Conservation (phyloP, 2,113 vertebrate species). For the Monopterus albus region DNA sequence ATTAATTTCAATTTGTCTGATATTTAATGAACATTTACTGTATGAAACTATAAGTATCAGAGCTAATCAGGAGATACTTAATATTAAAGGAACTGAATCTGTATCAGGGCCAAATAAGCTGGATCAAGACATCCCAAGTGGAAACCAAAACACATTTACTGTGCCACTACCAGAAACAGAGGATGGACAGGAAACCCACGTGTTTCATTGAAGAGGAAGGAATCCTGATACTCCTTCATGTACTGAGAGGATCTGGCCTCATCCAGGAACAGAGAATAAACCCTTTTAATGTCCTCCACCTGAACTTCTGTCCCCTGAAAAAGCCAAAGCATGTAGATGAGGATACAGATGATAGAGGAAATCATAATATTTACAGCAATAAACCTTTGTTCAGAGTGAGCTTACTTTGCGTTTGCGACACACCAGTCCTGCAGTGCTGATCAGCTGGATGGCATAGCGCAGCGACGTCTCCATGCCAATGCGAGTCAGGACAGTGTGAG, state of each 20-base stretch:
- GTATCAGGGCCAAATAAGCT: no score
- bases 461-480: constrained; percentile 92
- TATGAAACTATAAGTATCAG: no score
- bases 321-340: constrained; percentile 8
- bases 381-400: not conserved
- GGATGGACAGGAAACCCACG: constrained; percentile 80
- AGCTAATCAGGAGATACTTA: no score
- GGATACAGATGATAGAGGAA: not conserved
- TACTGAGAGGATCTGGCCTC: constrained; percentile 92
- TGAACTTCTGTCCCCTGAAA: constrained; percentile 91
- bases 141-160: not conserved
- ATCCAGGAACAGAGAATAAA: constrained; percentile 93
- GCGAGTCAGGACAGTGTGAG: constrained; percentile 90
- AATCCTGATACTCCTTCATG: constrained; percentile 95
- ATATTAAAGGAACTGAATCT: no score
- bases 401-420: constrained; percentile 91
- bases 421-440: constrained; percentile 91
- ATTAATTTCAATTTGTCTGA: no score
- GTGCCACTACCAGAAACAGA: not conserved
- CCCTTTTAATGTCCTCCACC: constrained; percentile 92
- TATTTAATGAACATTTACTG: no score
- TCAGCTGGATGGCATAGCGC: constrained; percentile 93
- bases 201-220: constrained; percentile 93
- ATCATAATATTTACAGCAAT: not conserved
- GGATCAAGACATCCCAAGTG: no score